Percentiles rank a stretch among this genome's conserved stretches.
Conservation (phyloP, 2,888 invertebrate genomes). For the Tenthredo mesomela region DNA sequence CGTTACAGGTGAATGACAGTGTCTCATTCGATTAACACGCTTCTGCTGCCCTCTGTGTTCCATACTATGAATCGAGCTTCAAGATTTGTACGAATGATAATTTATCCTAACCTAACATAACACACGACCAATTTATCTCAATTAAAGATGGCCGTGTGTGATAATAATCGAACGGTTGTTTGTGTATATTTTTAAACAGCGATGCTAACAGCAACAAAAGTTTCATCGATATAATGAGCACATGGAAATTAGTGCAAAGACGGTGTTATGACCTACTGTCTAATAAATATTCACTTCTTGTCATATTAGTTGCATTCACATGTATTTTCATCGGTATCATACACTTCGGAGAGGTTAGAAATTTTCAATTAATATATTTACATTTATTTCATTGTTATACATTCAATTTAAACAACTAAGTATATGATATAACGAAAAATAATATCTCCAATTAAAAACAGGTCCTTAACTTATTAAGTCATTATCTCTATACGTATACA, state of each 20-base stretch:
- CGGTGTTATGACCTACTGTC: conserved; percentile 78
- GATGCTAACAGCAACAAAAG: background rate
- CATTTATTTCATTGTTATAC: background rate
- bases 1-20: too few relatives aligned
- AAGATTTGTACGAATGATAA: background rate
- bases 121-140: background rate
- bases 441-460: background rate
- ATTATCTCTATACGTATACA: background rate
- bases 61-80: background rate
- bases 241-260: conserved; percentile 78
- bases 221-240: conserved; percentile 74
- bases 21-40: background rate
- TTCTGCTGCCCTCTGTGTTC: background rate
- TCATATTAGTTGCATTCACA: conserved; percentile 75
- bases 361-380: conserved; percentile 7
- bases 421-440: background rate
- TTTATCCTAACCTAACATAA: background rate
- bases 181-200: conserved; percentile 36
- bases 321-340: conserved; percentile 76
- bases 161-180: conserved; percentile 38
- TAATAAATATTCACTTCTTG: conserved; percentile 76
- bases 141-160: background rate
- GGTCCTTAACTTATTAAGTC: background rate
- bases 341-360: conserved; percentile 78
- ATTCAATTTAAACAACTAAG: background rate